Evolutionary conservation across 2,888 invertebrate species (phyloP).

Genomic region (Mythimna vitellina): DNA sequence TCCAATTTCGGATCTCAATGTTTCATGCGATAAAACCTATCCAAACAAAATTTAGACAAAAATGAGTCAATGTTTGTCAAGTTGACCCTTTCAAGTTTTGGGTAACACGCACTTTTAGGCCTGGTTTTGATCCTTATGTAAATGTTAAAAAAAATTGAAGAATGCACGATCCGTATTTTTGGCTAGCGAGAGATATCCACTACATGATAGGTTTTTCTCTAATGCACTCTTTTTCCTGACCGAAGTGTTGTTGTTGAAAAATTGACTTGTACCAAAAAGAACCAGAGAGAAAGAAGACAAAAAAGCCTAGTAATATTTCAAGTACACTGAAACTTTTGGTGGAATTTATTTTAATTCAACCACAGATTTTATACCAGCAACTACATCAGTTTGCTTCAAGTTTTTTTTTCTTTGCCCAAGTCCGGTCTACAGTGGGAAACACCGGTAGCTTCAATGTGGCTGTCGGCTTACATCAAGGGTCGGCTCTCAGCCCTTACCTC

Average conservation of each 20-base stretch:
- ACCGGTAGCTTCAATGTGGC: too few relatives aligned
- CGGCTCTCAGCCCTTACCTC: too few relatives aligned
- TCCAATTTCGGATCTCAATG: slow-evolving; percentile 51
- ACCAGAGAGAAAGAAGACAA: too few relatives aligned
- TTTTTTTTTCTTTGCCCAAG: too few relatives aligned
- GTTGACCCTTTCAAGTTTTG: slow-evolving; percentile 53
- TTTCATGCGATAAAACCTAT: slow-evolving; percentile 49
- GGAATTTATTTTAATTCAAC: too few relatives aligned
- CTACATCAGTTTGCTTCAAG: too few relatives aligned
- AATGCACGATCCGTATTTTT: slow-evolving; percentile 1
- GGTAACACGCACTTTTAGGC: slow-evolving; percentile 28
- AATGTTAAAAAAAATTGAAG: slow-evolving; percentile 4
- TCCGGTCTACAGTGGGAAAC: too few relatives aligned
- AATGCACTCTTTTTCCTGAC: background rate
- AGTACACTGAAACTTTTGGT: too few relatives aligned
- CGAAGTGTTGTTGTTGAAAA: background rate
- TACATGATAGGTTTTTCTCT: background rate
- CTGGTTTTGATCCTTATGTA: slow-evolving; percentile 7
- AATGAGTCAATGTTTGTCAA: slow-evolving; percentile 59
- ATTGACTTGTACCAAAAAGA: too few relatives aligned
- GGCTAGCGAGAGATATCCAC: background rate
- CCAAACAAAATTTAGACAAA: slow-evolving; percentile 58
- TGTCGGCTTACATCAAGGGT: too few relatives aligned
- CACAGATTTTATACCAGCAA: too few relatives aligned
- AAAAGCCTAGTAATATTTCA: too few relatives aligned